A percentile compares a stretch with the other conserved stretches of the same genome.
Evolutionary conservation across 2,113 vertebrate genomes (phyloP).

Genomic region (Heliornis fulica): DNA sequence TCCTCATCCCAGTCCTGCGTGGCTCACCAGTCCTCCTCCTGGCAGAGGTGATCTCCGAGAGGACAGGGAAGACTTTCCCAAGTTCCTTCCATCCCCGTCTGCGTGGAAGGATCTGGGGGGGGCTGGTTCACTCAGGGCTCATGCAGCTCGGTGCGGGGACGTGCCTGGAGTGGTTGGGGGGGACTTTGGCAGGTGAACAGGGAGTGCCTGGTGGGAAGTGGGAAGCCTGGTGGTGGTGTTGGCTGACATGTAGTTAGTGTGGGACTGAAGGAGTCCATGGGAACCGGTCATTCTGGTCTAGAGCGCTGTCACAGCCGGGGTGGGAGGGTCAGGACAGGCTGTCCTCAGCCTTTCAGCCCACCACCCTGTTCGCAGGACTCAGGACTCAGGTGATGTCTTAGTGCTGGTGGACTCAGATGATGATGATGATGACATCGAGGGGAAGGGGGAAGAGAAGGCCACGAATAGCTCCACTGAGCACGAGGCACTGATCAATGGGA

Average conservation of each 20-base stretch:
- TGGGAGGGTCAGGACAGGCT: background rate
- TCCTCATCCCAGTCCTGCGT: background rate
- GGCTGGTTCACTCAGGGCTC: accelerated
- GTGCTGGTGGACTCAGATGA: conserved; percentile 89
- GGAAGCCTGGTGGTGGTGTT: too few species aligned
- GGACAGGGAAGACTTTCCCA: too few species aligned
- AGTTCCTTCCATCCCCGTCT: background rate
- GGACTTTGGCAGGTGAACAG: background rate
- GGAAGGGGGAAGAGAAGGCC: background rate
- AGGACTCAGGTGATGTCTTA: conserved; percentile 74
- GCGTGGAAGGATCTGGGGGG: too few species aligned
- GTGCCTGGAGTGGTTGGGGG: background rate
- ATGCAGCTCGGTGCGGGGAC: background rate
- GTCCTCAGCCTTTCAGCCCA: background rate
- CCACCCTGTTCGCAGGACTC: conserved; percentile 46
- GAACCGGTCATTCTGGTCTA: accelerated
- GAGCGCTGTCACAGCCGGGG: background rate
- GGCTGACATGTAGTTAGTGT: background rate
- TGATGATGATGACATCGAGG: background rate
- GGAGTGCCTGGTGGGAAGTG: too few species aligned
- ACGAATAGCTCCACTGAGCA: background rate
- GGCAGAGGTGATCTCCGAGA: too few species aligned
- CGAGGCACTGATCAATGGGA: conserved; percentile 41
- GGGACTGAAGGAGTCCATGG: background rate
- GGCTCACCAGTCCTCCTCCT: accelerated